Percentiles rank a stretch among this genome's conserved stretches.
phyloP scores from a whole-genome alignment of 2,888 invertebrate species.

The Hydroisotoma schaefferi region DNA sequence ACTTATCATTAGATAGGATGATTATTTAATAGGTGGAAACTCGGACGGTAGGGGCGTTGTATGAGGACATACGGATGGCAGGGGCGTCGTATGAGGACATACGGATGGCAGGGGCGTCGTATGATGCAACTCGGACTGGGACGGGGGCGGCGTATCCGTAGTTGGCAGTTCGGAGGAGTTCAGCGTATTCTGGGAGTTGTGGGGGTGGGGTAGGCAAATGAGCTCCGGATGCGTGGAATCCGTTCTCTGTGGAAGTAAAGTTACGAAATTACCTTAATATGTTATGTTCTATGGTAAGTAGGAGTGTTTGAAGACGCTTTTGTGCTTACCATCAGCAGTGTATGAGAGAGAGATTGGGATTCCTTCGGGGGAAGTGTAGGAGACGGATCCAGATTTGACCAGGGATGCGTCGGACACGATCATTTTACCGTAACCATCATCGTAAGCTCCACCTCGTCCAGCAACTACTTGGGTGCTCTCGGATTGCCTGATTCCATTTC shows the following conservation, averaged over 20 bases:
- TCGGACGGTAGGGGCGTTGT: neutral
- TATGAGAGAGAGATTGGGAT: conserved; percentile 24
- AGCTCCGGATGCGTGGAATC: conserved; percentile 23
- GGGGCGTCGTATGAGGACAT: neutral
- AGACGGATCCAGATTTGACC: conserved; percentile 24
- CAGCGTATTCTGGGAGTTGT: conserved; percentile 30
- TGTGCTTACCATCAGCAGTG: conserved; percentile 17
- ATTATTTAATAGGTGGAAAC: no score
- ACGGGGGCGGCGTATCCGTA: no score
- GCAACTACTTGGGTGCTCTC: conserved; percentile 22
- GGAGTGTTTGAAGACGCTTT: neutral
- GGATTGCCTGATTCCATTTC: conserved; percentile 28
- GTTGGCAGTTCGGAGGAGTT: conserved; percentile 9
- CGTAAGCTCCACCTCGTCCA: conserved; percentile 15
- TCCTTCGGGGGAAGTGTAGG: conserved; percentile 35
- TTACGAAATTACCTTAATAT: no score
- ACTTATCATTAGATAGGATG: no score
- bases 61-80: neutral
- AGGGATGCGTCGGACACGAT: conserved; percentile 15
- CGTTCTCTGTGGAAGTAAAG: no score
- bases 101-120: neutral
- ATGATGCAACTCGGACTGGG: neutral
- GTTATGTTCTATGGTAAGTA: no score
- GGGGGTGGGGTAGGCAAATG: conserved; percentile 27
- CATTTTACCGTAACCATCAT: conserved; percentile 23